Evolutionary conservation across 2,888 invertebrate genomes (phyloP), one percentile per base, ranked within the genome.

Genomic region (Temnothorax ravouxi): DNA sequence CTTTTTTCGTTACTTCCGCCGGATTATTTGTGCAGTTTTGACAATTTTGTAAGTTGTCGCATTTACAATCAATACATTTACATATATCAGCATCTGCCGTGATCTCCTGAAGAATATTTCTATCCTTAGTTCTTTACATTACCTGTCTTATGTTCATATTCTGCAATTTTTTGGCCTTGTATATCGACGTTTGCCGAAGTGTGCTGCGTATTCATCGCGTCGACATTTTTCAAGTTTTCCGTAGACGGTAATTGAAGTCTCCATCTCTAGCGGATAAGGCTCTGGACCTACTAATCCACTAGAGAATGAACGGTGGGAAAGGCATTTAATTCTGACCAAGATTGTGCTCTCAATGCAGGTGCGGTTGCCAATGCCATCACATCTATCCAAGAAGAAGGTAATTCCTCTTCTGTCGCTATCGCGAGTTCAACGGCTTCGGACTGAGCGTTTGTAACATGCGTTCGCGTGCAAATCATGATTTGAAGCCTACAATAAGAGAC

Each of bases 1-100:
- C 88, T 11, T 89, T 84, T 62, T 72, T 83, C n/a, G 71, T 80
- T 21, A 67, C 41, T 59, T 86, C 82, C n/a, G 21, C 29, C 44
- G 72, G 21, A 9, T 44, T 82, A 21, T 59, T 75, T 47, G 90
- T 89, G 86, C 95, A 94, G 85, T 92, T 94, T 18, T 95, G 95
- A 88, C 95, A 95, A 90, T 94, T 95, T 50, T 91, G 89, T 5
- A 86, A 59, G 4, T 91, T 88, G 93, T 97, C 96, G 91, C 98
- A 98, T 91, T 96, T 96, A 91, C 98, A 98, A 89, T 97, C 96
- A 6, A 95, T 95, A 93, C 98, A 98, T 83, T 96, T 96, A 92
- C 98, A 98, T 90, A 98, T 98, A 59, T 97, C 97, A 11, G 97
- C 97, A 91, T 97, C 97, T 0, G 97, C 97, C 1, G 97, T 96